Percentiles rank a stretch among this genome's conserved stretches.
Conservation (phyloP, 2,888 invertebrate species). For the Drosophila falleni region DNA sequence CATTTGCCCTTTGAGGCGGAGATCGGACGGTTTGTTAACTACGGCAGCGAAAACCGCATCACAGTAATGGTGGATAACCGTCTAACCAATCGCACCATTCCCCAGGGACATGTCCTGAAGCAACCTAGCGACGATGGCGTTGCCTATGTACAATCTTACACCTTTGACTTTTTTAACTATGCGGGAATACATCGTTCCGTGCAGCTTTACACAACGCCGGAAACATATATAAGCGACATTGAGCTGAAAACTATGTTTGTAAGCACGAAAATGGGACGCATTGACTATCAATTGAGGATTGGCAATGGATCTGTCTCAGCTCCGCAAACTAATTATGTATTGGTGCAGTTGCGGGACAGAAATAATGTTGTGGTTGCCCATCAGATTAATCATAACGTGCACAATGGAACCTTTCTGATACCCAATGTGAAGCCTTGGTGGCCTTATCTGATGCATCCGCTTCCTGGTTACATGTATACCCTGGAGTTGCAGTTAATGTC, state of each 20-base stretch:
- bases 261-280: slow-evolving; percentile 86
- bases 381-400: slow-evolving; percentile 86
- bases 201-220: slow-evolving; percentile 94
- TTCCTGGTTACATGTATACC: slow-evolving; percentile 94
- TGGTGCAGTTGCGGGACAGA: slow-evolving; percentile 86
- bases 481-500: slow-evolving; percentile 87
- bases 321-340: slow-evolving; percentile 65
- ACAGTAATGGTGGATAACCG: slow-evolving; percentile 98
- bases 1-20: slow-evolving; percentile 97
- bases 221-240: slow-evolving; percentile 93
- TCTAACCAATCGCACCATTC: slow-evolving; percentile 93
- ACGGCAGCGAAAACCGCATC: slow-evolving; percentile 90
- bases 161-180: slow-evolving; percentile 99
- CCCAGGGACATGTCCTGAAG: slow-evolving; percentile 91
- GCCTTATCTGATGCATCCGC: slow-evolving; percentile 94
- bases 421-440: slow-evolving; percentile 95
- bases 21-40: slow-evolving; percentile 89
- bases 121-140: slow-evolving; percentile 87
- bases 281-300: slow-evolving; percentile 72
- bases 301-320: slow-evolving; percentile 15
- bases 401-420: slow-evolving; percentile 88
- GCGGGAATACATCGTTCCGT: slow-evolving; percentile 98
- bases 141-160: slow-evolving; percentile 90
- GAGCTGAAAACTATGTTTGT: slow-evolving; percentile 90
- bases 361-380: slow-evolving; percentile 87